These are phyloP conservation scores for Leptinotarsa peninsularis DNA, from an alignment of 2,888 invertebrate species.

Conservation along the genomic window DNA sequence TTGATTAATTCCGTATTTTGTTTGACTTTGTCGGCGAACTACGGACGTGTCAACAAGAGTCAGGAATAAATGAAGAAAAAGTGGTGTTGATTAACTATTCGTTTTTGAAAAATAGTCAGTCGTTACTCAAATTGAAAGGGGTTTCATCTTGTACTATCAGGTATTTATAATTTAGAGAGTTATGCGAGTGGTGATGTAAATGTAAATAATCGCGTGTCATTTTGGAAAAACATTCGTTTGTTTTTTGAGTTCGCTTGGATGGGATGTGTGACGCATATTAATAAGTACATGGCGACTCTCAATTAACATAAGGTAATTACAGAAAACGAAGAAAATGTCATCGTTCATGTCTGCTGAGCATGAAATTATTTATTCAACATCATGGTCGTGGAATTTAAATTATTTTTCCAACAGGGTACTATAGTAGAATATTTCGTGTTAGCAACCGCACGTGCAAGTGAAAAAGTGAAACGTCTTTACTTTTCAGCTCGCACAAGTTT, in stretches of 20 bases:
- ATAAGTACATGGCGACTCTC: not conserved
- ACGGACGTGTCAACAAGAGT: constrained; percentile 37
- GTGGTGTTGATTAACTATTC: constrained; percentile 32
- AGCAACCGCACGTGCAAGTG: too few species aligned
- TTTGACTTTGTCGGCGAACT: constrained; percentile 38
- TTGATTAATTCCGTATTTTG: constrained; percentile 40
- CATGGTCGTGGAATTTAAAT: too few species aligned
- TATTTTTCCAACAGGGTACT: too few species aligned
- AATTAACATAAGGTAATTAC: constrained; percentile 1
- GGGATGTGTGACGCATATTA: not conserved
- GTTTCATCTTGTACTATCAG: constrained; percentile 25
- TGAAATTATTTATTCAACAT: not conserved
- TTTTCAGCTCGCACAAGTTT: too few species aligned
- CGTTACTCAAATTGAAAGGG: constrained; percentile 37
- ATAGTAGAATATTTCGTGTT: too few species aligned
- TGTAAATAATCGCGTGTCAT: constrained; percentile 12
- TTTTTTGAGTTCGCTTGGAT: not conserved
- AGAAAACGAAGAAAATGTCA: not conserved
- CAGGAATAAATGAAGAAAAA: constrained; percentile 37
- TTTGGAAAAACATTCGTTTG: constrained; percentile 6
- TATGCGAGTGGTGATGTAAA: constrained; percentile 13
- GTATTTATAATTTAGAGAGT: constrained; percentile 14
- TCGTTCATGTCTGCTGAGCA: not conserved
- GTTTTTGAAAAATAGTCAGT: constrained; percentile 27
- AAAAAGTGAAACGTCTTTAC: too few species aligned